phyloP scores from a whole-genome alignment of 2,113 vertebrate species.

The Paramormyrops kingsleyae region DNA sequence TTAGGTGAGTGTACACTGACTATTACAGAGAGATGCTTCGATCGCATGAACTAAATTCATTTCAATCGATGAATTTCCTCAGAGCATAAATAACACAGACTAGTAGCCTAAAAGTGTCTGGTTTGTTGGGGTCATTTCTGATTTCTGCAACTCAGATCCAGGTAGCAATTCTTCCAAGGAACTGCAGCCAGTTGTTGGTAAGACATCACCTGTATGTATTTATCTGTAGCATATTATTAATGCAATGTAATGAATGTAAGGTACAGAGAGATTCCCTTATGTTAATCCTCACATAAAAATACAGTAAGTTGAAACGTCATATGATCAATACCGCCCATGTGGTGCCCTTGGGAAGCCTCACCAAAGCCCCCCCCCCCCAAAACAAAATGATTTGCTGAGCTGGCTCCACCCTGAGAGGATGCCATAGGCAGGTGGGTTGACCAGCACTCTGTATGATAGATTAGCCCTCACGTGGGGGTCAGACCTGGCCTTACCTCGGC shows the following conservation, averaged over 20 bases:
- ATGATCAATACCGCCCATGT: neutral
- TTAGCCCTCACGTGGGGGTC: neutral
- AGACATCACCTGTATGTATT: neutral
- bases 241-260: neutral
- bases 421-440: neutral
- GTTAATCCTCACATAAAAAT: neutral
- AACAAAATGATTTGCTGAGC: too few species aligned
- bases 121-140: neutral
- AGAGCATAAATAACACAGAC: neutral
- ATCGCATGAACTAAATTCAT: neutral
- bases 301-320: neutral
- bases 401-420: neutral
- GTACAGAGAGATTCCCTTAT: neutral
- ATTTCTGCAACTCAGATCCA: neutral
- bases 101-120: neutral
- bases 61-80: neutral
- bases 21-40: neutral
- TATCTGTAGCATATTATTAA: neutral
- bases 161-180: neutral
- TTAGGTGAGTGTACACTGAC: too few species aligned
- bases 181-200: neutral
- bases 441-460: neutral
- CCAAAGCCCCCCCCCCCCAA: too few species aligned
- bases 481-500: conserved; percentile 57
- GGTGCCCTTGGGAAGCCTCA: neutral